Conservation (phyloP, 2,113 vertebrate species). For the Cyphomyrus discorhynchus region DNA sequence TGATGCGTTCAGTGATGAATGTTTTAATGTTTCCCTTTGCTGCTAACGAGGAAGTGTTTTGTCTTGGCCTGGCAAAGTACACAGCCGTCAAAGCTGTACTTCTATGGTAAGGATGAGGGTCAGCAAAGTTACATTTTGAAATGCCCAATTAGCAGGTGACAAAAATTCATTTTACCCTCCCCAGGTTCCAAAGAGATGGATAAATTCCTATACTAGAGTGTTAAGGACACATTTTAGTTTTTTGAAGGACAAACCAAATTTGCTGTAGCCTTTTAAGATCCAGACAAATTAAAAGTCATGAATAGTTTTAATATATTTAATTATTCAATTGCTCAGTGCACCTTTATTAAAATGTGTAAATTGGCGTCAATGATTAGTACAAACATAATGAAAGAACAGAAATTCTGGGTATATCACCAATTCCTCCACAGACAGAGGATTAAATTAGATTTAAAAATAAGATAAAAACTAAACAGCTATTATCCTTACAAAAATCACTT, state of each 20-base stretch:
- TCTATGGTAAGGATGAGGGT: not conserved
- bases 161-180: not conserved
- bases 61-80: not conserved
- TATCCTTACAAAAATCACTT: not conserved
- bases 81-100: not conserved
- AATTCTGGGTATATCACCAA: not conserved
- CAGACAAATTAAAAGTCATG: not conserved
- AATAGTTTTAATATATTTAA: not conserved
- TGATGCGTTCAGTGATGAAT: not conserved
- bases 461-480: not conserved
- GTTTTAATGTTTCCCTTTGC: not conserved
- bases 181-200: not conserved
- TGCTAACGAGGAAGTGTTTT: not conserved
- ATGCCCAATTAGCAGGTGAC: not conserved
- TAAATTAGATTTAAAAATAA: not conserved
- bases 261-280: not conserved
- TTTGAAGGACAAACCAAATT: not conserved
- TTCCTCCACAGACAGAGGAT: not conserved
- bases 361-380: not conserved
- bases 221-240: not conserved
- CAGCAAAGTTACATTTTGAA: not conserved
- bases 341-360: not conserved
- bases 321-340: not conserved
- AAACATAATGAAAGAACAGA: not conserved
- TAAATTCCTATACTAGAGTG: not conserved